Percentiles rank a stretch among this genome's conserved stretches.
Evolutionary conservation across 2,888 invertebrate species (phyloP).

Genomic region (Zygothrica quintamaculata): DNA sequence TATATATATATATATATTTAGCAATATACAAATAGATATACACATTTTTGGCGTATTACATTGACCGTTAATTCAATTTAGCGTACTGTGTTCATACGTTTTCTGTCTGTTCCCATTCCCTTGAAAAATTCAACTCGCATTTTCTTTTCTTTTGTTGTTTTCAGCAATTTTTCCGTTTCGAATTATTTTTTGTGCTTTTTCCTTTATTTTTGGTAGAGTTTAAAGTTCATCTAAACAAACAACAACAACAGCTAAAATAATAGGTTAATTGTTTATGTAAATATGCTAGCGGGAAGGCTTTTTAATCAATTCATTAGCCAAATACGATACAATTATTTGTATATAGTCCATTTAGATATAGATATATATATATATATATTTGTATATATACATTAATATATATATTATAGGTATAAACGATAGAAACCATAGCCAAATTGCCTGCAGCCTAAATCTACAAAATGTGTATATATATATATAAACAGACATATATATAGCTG

Average conservation of each 20-base stretch:
- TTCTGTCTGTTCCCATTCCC: conserved; percentile 10
- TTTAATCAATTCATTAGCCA: conserved; percentile 58
- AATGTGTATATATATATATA: conserved; percentile 6
- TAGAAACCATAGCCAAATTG: conserved; percentile 24
- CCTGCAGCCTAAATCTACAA: conserved; percentile 18
- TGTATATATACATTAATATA: not conserved
- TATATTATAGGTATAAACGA: conserved; percentile 10
- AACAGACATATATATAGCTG: conserved; percentile 6
- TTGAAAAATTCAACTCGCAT: conserved; percentile 20
- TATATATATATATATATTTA: conserved; percentile 11
- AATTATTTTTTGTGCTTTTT: too few relatives aligned
- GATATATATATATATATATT: not conserved
- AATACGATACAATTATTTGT: conserved; percentile 20
- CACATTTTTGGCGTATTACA: conserved; percentile 55
- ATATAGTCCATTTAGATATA: conserved; percentile 4
- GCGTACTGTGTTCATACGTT: conserved; percentile 9
- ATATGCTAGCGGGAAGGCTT: conserved; percentile 38
- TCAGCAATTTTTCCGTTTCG: not conserved
- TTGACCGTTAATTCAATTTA: conserved; percentile 70
- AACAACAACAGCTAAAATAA: conserved; percentile 17
- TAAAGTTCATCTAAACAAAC: conserved; percentile 42
- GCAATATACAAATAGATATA: conserved; percentile 30
- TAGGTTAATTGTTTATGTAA: conserved; percentile 56
- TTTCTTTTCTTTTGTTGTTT: too few relatives aligned
- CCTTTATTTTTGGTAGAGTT: conserved; percentile 15